Evolutionary conservation across 2,888 invertebrate species (phyloP).

Genomic region (Thecocarcelia acutangulata): DNA sequence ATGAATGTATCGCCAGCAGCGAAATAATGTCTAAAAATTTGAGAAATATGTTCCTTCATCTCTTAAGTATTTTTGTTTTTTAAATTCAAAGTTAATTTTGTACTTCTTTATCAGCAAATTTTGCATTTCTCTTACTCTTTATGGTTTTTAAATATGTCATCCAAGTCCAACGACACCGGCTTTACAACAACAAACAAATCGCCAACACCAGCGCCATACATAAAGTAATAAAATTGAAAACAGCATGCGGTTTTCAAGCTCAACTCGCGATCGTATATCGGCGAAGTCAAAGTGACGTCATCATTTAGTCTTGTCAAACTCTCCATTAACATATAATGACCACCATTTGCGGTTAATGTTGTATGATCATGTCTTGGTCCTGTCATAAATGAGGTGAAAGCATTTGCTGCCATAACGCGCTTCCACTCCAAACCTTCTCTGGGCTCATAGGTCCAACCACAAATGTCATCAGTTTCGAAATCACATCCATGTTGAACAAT

Average conservation of each 20-base stretch:
- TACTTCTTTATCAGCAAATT: neutral
- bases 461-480: slow-evolving; percentile 83
- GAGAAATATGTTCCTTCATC: no score
- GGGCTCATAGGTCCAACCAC: slow-evolving; percentile 89
- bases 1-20: no score
- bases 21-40: no score
- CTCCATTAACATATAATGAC: slow-evolving; percentile 92
- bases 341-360: slow-evolving; percentile 83
- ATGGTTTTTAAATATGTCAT: slow-evolving; percentile 70
- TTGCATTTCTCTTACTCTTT: slow-evolving; percentile 53
- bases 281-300: slow-evolving; percentile 88
- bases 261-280: slow-evolving; percentile 83
- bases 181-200: slow-evolving; percentile 83
- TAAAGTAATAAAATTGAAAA: slow-evolving; percentile 89
- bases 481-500: slow-evolving; percentile 74
- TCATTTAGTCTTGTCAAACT: slow-evolving; percentile 84
- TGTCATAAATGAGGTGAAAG: slow-evolving; percentile 80
- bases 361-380: slow-evolving; percentile 91
- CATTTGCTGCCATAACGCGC: slow-evolving; percentile 83
- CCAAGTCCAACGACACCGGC: slow-evolving; percentile 76
- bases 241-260: slow-evolving; percentile 82
- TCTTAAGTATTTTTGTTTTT: no score
- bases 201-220: slow-evolving; percentile 87
- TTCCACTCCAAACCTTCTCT: slow-evolving; percentile 85
- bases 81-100: neutral